Evolutionary conservation across 2,888 invertebrate species (phyloP).

Genomic region (Mechanitis mazaeus): DNA sequence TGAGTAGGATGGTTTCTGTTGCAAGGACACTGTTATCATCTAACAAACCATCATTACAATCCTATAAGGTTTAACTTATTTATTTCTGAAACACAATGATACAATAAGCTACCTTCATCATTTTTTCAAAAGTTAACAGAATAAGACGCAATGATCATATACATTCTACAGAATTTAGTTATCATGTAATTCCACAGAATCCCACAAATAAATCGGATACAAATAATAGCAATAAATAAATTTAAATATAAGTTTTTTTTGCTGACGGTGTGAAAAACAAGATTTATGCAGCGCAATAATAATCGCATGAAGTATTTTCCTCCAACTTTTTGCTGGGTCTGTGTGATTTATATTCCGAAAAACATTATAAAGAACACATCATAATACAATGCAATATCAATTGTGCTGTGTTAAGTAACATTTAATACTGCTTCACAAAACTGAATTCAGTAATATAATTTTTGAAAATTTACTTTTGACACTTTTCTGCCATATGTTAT

Average conservation of each 20-base stretch:
- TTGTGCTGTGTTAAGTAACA: conserved; percentile 3
- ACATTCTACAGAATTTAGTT: no score
- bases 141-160: no score
- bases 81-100: no score
- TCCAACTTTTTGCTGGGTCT: conserved; percentile 10
- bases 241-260: conserved; percentile 8
- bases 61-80: no score
- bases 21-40: no score
- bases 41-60: no score
- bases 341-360: conserved; percentile 4
- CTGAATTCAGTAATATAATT: neutral
- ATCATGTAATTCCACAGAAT: no score
- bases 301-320: conserved; percentile 14
- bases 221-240: conserved; percentile 2
- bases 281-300: conserved; percentile 13
- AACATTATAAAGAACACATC: conserved; percentile 6
- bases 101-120: no score
- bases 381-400: conserved; percentile 1
- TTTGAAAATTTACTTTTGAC: neutral
- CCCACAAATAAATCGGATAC: neutral
- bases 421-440: neutral
- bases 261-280: conserved; percentile 9
- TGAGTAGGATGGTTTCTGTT: no score
- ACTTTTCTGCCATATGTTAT: no score
- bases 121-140: no score